Base-by-base conservation (phyloP, 2,888 invertebrate species). In the Megaustenia siamemsis region DNA sequence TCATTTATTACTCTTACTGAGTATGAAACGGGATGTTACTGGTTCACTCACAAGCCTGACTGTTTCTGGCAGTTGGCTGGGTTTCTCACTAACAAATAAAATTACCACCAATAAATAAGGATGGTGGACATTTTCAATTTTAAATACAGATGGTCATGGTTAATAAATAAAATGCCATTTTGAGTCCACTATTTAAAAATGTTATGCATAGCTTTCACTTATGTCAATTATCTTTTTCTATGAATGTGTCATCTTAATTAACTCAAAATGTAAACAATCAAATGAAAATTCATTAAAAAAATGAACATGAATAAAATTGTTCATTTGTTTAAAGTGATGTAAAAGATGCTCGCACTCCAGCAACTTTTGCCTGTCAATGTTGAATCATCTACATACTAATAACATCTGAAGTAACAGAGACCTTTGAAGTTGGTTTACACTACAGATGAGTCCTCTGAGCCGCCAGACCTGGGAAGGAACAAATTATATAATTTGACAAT, bases 391-490 rank as follows among this genome's bases (percentile, higher is more conserved):
- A 32, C 12, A n/a, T 60, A 6, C 12, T 1, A n/a, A 28, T 3
- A 4, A 3, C 15, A 6, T 12, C 63, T 32, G 32, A 71, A 24
- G 28, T 43, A 43, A n/a, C 24, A 10, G 10, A 6, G 24, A 43
- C 12, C 5, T 24, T 2, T 28, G 28, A 63, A 28, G 40, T 71
- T 43, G 1, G 43, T n/a, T 40, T 71, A 71, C 43, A 71, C 71
- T 12, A 71, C 43, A 43, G 71, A 71, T 45, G 71, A 71, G 45
- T 71, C 71, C 43, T 71, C 71, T 71, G 71, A 3, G n/a, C 71
- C 45, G 43, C 71, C 71, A 71, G 71, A 45, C 43, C 71, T 71
- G 71, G 24, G 10, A n/a, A 43, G 43, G n/a, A 69, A 69, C 32
- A 63, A 15, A 63, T 63, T 10, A 32, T 32, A 63, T 28, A 63